Conservation (phyloP, 2,113 vertebrate species). For the Ptilorrhoa leucosticta region DNA sequence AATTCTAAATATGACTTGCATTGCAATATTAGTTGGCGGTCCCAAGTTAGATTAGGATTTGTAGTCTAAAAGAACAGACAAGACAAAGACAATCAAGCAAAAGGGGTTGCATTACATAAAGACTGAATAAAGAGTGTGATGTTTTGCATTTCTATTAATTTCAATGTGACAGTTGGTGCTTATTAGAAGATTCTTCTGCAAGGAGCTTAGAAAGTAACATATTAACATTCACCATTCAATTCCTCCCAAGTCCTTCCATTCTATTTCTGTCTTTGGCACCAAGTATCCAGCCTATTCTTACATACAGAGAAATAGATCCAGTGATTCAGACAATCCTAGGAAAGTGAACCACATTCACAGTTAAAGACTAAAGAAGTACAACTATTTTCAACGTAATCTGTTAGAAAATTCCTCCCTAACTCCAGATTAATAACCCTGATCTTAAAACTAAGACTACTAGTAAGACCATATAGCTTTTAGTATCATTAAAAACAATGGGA, state of each 20-base stretch:
- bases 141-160: neutral
- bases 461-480: neutral
- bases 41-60: neutral
- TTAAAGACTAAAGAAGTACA: neutral
- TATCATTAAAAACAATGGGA: neutral
- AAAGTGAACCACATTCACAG: neutral
- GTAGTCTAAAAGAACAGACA: neutral
- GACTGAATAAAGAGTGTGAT: neutral
- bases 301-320: neutral
- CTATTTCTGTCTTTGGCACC: neutral
- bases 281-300: neutral
- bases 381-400: neutral
- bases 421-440: neutral
- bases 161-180: neutral
- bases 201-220: neutral
- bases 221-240: neutral
- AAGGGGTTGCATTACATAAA: neutral
- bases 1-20: neutral
- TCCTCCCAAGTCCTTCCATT: neutral
- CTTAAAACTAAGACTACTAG: neutral
- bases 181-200: neutral
- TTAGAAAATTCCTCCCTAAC: neutral
- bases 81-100: neutral
- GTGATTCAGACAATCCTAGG: neutral
- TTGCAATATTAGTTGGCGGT: neutral